Evolutionary conservation across 2,888 invertebrate genomes (phyloP), one percentile per base, ranked within the genome.

Genomic region (Phortica okadai): DNA sequence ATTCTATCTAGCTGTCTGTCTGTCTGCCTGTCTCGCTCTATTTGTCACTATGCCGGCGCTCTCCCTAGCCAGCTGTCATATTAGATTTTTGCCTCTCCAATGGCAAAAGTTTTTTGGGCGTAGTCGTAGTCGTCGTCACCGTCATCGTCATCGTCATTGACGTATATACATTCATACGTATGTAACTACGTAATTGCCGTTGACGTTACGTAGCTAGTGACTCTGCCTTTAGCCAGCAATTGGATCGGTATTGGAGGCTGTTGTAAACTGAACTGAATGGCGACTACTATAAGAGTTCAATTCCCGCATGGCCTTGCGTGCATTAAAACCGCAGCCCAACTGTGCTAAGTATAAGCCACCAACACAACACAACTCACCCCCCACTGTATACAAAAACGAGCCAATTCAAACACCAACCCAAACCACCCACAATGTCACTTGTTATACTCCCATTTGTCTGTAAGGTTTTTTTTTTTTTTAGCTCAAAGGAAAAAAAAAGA

Each of bases 51-150:
- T 33, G 33, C 33, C 33, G 33, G 33, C 33, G 33, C 33, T 50
- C 50, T 50, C 50, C 8, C 10, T 50, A 50, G 14, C 50, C 14
- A 50, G 50, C 50, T 50, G 50, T 50, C 50, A 50, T 50, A 14
- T 50, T 50, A 50, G 0, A 14, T 11, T 14, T 14, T 50, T 50
- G 14, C 50, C 8, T 14, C 10, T 50, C 1, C 14, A 11, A 14
- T 50, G 50, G 50, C 50, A 50, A 50, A 50, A 50, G 16, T 66
- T 33, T 66, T 66, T 69, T 69, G 69, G 69, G 69, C 69, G 69
- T 69, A 69, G 69, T 69, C 69, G 16, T 16, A 21, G 16, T 50
- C 42, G 6, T 33, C 64, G 33, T 42, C 42, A 14, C 41, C 44
- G 66, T 42, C 33, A 66, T 66, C 42, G 66, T 41, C 42, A 42